Evolutionary conservation across 2,888 invertebrate genomes (phyloP), one percentile per base, ranked within the genome.

Genomic region (Oscheius sp.): DNA sequence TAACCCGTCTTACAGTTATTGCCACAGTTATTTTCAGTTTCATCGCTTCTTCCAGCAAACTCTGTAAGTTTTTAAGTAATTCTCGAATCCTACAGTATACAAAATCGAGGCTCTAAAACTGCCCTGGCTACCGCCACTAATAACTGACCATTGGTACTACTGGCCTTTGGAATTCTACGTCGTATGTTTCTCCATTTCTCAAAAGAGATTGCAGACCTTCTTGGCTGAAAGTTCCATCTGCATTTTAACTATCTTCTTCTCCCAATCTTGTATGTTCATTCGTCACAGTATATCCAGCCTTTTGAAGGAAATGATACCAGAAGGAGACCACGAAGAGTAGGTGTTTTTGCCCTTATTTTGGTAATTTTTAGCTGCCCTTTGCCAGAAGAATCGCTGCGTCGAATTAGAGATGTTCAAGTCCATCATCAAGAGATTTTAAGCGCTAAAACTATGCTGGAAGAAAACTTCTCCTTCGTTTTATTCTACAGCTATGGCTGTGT

Each of bases 401-500:
- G 74, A 34, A 76, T 76, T 25, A 74, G 74, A n/a, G 71, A 74
- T 25, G 71, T 65, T 29, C 76, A 76, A 53, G 63, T 71, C 25
- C 65, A 65, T 29, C 74, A 73, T 46, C 76, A 76, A 48, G 55
- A 69, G 23, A 71, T 76, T 29, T 69, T 52, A 52, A 74, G 72
- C 20, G 74, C 70, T 27, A 76, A 76, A 52, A 23, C 74, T 3
- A 69, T 74, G 5, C 66, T 76, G 42, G 76, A 76, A 33, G 74
- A 76, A 17, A 72, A 74, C 50, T 76, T 74, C 61, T 71, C 74
- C 1, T 76, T 74, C 45, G 70, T 65, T 42, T 39, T 76, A 0
- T 76, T 76, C 64, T 76, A 71, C 61, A 69, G 74, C 0, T 76
- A 74, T 39, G 76, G 76, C n/a, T 71, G 72, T 58, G 74, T 71